phyloP scores from a whole-genome alignment of 1,140 invertebrate species.

The Aphelinus atriplicis region DNA sequence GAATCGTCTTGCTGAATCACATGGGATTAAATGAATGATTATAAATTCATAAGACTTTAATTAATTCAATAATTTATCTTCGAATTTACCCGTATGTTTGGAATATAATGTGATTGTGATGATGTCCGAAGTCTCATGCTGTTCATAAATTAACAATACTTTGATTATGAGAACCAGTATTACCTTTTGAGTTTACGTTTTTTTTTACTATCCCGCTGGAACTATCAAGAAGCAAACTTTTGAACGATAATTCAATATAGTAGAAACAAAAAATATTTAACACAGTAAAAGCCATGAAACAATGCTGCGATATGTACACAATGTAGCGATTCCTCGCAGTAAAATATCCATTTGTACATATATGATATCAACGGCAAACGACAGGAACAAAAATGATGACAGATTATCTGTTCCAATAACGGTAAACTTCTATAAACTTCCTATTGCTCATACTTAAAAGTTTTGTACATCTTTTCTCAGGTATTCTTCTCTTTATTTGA shows the following conservation, averaged over 20 bases:
- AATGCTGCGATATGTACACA: not conserved
- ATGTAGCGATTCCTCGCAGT: no score
- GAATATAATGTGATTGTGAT: no score
- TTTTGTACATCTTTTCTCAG: constrained; percentile 10
- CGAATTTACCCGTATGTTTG: not conserved
- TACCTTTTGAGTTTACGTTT: no score
- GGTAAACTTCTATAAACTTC: constrained; percentile 34
- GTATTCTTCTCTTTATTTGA: not conserved
- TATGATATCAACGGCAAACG: no score
- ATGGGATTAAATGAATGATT: not conserved
- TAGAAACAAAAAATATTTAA: constrained; percentile 42
- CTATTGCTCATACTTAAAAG: constrained; percentile 35
- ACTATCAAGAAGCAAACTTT: constrained; percentile 2
- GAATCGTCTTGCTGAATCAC: not conserved
- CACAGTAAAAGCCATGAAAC: constrained; percentile 29
- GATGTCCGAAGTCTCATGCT: no score
- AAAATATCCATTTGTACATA: no score
- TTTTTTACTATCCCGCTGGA: constrained; percentile 33
- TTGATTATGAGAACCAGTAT: no score
- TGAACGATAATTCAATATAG: constrained; percentile 38
- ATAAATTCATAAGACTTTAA: not conserved
- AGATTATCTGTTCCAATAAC: constrained; percentile 29
- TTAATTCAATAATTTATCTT: no score
- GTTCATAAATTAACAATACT: no score
- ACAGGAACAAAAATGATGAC: no score